A percentile compares a stretch with the other conserved stretches of the same genome.
These are phyloP conservation scores for Dufourea novaeangliae DNA, from an alignment of 1,140 invertebrate species.

Conservation along the genomic window DNA sequence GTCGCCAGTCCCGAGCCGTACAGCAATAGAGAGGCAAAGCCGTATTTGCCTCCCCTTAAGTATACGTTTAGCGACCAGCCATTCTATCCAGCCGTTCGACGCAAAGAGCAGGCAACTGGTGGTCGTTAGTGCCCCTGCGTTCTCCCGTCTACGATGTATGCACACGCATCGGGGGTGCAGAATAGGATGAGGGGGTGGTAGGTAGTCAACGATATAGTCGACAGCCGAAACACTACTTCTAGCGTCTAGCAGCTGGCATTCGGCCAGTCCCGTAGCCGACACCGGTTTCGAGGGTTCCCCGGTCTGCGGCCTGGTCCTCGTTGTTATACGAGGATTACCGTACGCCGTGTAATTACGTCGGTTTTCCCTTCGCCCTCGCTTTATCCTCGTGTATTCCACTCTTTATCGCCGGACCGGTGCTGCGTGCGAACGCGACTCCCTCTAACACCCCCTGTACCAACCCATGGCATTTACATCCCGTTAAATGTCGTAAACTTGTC, in stretches of 20 bases:
- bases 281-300: slow-evolving; percentile 22
- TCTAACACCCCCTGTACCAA: neutral
- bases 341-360: slow-evolving; percentile 65
- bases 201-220: slow-evolving; percentile 42
- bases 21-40: neutral
- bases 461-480: slow-evolving; percentile 60
- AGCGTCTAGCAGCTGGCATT: slow-evolving; percentile 60
- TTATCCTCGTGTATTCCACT: slow-evolving; percentile 61
- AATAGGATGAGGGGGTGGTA: too few relatives aligned
- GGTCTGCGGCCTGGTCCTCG: slow-evolving; percentile 35
- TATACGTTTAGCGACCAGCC: neutral
- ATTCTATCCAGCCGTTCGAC: neutral
- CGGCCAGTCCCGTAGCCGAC: slow-evolving; percentile 60
- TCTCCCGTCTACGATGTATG: slow-evolving; percentile 31
- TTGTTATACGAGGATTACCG: slow-evolving; percentile 68
- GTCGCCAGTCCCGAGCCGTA: too few relatives aligned
- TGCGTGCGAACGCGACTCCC: slow-evolving; percentile 43
- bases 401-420: slow-evolving; percentile 61
- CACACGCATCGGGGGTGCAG: slow-evolving; percentile 40
- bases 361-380: slow-evolving; percentile 32
- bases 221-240: slow-evolving; percentile 52
- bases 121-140: slow-evolving; percentile 14
- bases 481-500: slow-evolving; percentile 69
- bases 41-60: neutral
- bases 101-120: slow-evolving; percentile 11